Evolutionary conservation across 1,140 invertebrate species (phyloP), one percentile per base, ranked within the genome.

Genomic region (Euglossa dilemma): DNA sequence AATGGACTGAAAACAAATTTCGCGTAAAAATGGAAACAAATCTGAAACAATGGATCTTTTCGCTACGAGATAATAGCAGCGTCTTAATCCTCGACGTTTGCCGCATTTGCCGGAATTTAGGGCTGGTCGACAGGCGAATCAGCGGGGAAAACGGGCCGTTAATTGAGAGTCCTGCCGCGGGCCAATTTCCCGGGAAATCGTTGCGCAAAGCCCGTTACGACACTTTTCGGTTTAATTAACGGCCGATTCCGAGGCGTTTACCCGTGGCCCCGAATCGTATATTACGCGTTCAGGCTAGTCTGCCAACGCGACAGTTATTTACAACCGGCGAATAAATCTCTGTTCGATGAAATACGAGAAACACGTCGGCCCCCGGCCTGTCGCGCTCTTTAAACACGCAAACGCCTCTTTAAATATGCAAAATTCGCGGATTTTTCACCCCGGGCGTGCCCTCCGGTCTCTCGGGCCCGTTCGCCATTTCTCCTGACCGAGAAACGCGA

Each of bases 221-320:
- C 18, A 63, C n/a, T 75, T 61, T 75, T 63, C 73, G 45, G 57
- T 75, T 61, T 75, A 63, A 61, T 75, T 75, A 75, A 47, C 43
- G 45, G 23, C 11, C 57, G 43, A 47, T 59, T 47, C 11, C 43
- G 16, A 36, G 52, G 70, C 8, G 20, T 45, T 57, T 8, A 14
- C 14, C 28, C 36, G 50, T 28, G 11, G 9, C 16, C 16, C 23
- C 16, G 11, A 52, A 20, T 52, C 47, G 12, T 47, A 52, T 16
- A 71, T 50, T 54, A 50, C 63, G 8, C 43, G 12, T 12, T n/a
- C 8, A 3, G 54, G 6, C 18, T 18, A 50, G 2, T 14, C 50
- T 12, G 16, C 14, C 50, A 52, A 3, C 54, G 18, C 12, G 12
- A 50, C 47, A 6, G 25, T 63, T 63, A 28, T 63, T 63, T 63